These are phyloP conservation scores for Tachuris rubrigastra DNA, from an alignment of 2,113 vertebrate genomes.

Conservation along the genomic window DNA sequence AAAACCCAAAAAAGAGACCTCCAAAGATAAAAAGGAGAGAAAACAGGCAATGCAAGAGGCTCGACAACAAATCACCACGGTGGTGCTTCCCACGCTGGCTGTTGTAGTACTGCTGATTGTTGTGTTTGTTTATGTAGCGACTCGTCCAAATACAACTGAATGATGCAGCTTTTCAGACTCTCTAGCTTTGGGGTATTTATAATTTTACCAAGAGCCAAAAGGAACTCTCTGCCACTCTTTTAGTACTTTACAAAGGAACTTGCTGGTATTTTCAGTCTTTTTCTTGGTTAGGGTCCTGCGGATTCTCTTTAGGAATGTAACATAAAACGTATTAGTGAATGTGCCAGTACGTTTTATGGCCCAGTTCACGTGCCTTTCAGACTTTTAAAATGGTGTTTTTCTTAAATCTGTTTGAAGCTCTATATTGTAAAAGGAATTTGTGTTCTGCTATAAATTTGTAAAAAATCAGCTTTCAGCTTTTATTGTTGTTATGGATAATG, in stretches of 20 bases:
- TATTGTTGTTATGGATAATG: slow-evolving; percentile 18
- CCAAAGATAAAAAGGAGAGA: slow-evolving; percentile 95
- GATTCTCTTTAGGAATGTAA: slow-evolving; percentile 68
- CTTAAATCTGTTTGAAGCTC: slow-evolving; percentile 33
- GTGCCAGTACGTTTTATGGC: slow-evolving; percentile 71
- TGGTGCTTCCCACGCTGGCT: slow-evolving; percentile 91
- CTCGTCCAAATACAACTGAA: slow-evolving; percentile 84
- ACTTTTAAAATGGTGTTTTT: slow-evolving; percentile 65
- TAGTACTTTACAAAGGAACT: slow-evolving; percentile 17
- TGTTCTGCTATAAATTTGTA: slow-evolving; percentile 57
- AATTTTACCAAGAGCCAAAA: slow-evolving; percentile 47
- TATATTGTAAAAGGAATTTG: slow-evolving; percentile 21
- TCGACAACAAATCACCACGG: slow-evolving; percentile 89
- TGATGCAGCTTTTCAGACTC: slow-evolving; percentile 62
- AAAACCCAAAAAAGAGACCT: slow-evolving; percentile 96
- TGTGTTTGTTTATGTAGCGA: slow-evolving; percentile 94
- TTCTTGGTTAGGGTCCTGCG: slow-evolving; percentile 52
- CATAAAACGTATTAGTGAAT: slow-evolving; percentile 62
- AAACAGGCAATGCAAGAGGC: slow-evolving; percentile 98
- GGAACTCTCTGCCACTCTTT: slow-evolving; percentile 15
- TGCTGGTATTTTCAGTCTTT: slow-evolving; percentile 60
- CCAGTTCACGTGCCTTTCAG: slow-evolving; percentile 81
- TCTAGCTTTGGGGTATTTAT: background rate
- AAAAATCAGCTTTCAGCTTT: slow-evolving; percentile 55
- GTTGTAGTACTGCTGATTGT: slow-evolving; percentile 89